Base-by-base conservation (phyloP, 2,113 vertebrate genomes). In the Hemicordylus capensis region DNA sequence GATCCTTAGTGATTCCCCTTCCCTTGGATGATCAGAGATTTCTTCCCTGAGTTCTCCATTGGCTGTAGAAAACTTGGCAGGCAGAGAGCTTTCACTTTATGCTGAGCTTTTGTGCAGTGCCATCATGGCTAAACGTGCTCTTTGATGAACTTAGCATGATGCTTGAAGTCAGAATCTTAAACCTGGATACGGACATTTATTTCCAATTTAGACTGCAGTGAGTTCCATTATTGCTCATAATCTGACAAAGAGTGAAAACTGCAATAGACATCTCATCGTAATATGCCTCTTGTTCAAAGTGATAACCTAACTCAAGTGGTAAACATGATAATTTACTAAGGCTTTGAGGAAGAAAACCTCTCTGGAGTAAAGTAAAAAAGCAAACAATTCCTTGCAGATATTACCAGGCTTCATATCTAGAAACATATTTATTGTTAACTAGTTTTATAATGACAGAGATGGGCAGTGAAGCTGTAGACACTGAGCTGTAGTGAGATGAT, bases 381-480 rank as follows among this genome's bases (percentile, higher is more conserved):
- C 12, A 85, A 89, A 58, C 1, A 2, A 26, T 31, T 15, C 42
- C 20, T 69, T 81, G 46, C 2, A 56, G 31, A 58, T 61, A 6
- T 39, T 24, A 6, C 54, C 14, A 2, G 24, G 37, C 37, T 79
- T 26, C 17, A 20, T 46, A 48, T 14, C 20, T 80, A 44, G 64
- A 48, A 61, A 39, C 37, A 83, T 64, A 74, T 89, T 79, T 73
- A 10, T 73, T 24, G 54, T 80, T 86, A 87, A 83, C 37, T 4
- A 0, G 14, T 61, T 89, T 75, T 81, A 6, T 46, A 70, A 10
- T 4, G 42, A 39, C 1, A 20, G 19, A 67, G 10, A 34, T 17
- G 72, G 58, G 7, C 31, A 24, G 6, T 0, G 6, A 84, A 85
- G 2, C 51, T 59, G 28, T 83, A 12, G 6, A 39, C 26, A 58